These are phyloP conservation scores for Orchesellides sinensis DNA, from an alignment of 2,888 invertebrate species.

Conservation along the genomic window DNA sequence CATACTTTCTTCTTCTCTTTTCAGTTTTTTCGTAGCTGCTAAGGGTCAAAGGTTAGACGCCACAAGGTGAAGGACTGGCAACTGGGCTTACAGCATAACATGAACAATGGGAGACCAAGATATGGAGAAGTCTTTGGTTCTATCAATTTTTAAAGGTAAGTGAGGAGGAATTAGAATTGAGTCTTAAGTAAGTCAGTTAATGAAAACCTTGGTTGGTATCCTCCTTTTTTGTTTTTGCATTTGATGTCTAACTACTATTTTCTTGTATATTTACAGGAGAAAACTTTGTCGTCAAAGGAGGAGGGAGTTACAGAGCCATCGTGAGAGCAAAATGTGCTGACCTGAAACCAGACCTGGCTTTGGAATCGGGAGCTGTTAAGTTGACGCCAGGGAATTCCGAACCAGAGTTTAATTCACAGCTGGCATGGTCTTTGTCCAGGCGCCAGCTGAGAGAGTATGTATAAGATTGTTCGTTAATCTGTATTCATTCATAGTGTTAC, in stretches of 20 bases:
- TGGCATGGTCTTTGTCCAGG: constrained; percentile 56
- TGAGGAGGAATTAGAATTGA: neutral
- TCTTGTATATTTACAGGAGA: constrained; percentile 41
- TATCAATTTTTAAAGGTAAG: constrained; percentile 66
- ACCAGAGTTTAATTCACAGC: constrained; percentile 62
- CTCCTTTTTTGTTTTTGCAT: too few species aligned
- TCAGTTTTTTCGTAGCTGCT: too few species aligned
- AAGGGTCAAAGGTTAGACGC: too few species aligned
- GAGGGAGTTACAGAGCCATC: neutral
- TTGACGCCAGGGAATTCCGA: constrained; percentile 43
- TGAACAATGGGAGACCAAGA: constrained; percentile 1
- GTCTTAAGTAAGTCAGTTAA: neutral
- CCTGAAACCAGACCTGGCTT: constrained; percentile 24
- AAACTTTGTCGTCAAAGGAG: constrained; percentile 62
- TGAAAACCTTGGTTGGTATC: too few species aligned
- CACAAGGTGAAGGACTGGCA: too few species aligned
- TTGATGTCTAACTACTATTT: neutral
- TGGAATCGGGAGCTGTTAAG: constrained; percentile 41
- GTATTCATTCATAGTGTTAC: neutral
- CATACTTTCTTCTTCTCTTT: too few species aligned
- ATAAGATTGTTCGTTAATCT: constrained; percentile 6
- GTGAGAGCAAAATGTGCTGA: constrained; percentile 35
- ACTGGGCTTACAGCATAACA: neutral
- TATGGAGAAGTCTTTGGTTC: constrained; percentile 35
- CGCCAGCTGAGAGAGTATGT: constrained; percentile 60